Base-by-base conservation (phyloP, 2,797 vertebrate genomes). In the Pangasius larnaudii region DNA sequence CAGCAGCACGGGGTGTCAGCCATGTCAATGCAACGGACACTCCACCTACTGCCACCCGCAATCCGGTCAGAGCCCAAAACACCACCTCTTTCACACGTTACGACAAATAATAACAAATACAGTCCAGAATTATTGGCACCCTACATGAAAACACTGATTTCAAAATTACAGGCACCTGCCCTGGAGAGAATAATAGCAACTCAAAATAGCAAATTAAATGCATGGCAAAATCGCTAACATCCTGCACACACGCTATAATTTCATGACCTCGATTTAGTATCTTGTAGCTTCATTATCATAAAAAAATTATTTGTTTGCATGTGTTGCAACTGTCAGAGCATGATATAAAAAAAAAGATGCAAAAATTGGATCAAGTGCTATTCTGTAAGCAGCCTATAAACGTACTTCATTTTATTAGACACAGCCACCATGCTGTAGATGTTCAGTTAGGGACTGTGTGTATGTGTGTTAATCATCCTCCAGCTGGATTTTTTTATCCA, bases 21-120 rank as follows among this genome's bases (percentile, higher is more conserved):
- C 94, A 0, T 99, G 98, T 93, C 96, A 94, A 91, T 99, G 98
- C 93, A 95, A 96, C 93, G 97, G 97, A 93, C 97, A 95, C 92
- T 97, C 97, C 91, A 94, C 87, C 88, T 95, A 92, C 94, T 99
- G 98, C 90, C 93, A 98, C 63, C 96, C 96, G 1, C 96, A 97
- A 92, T 96, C 96, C 6, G 96, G 96, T 97, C 89, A 95, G 95
- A 92, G 63, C 80, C 18, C n/a, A 3, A 24, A 3, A 10, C n/a
- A 78, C 16, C 78, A 16, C 30, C 56, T 16, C 56, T 59, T 10
- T 59, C 78, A 59, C 16, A n/a, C 30, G 13, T 16, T 18, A 33
- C 5, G 0, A 22, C 69, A 22, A 22, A 24, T n/a, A 49, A 8
- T 14, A 49, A n/a, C 42, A 27, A 14, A 51, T 27, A 3, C 9